A percentile compares a stretch with the other conserved stretches of the same genome.
Conservation (phyloP, 1,140 invertebrate species). For the Formica selysi region DNA sequence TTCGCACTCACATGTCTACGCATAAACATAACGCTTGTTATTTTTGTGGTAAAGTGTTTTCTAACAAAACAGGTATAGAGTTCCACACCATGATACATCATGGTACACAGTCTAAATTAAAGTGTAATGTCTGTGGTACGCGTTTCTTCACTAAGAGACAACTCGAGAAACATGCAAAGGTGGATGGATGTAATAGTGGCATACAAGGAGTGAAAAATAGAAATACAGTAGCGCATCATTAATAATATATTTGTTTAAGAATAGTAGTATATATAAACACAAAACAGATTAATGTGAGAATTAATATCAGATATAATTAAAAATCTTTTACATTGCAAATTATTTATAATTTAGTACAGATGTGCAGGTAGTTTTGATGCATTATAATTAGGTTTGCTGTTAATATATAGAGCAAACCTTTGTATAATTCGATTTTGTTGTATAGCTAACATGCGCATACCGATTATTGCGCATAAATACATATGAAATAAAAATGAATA, state of each 20-base stretch:
- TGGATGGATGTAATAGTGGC: conserved; percentile 2
- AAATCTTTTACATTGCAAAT: not conserved
- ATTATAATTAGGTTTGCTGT: not conserved
- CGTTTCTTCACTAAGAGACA: conserved; percentile 57
- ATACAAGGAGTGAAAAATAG: not conserved
- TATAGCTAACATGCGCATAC: not conserved
- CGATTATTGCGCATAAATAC: not conserved
- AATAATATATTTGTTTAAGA: not conserved
- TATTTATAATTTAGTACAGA: not conserved
- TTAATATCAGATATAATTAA: not conserved
- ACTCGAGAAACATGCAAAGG: conserved; percentile 55
- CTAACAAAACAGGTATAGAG: conserved; percentile 57
- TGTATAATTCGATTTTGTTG: conserved; percentile 1
- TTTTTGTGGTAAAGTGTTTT: conserved; percentile 69
- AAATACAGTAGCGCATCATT: not conserved
- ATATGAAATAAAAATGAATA: not conserved
- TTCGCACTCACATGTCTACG: conserved; percentile 60
- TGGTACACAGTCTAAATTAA: conserved; percentile 58
- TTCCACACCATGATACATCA: conserved; percentile 56
- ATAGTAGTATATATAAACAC: not conserved
- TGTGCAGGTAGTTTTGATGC: not conserved
- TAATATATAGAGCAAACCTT: not conserved
- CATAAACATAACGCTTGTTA: conserved; percentile 66
- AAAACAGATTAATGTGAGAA: not conserved
- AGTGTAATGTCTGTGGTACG: conserved; percentile 60